These are phyloP conservation scores for Aleiodes sp. DNA, from an alignment of 1,140 invertebrate genomes.

Conservation along the genomic window DNA sequence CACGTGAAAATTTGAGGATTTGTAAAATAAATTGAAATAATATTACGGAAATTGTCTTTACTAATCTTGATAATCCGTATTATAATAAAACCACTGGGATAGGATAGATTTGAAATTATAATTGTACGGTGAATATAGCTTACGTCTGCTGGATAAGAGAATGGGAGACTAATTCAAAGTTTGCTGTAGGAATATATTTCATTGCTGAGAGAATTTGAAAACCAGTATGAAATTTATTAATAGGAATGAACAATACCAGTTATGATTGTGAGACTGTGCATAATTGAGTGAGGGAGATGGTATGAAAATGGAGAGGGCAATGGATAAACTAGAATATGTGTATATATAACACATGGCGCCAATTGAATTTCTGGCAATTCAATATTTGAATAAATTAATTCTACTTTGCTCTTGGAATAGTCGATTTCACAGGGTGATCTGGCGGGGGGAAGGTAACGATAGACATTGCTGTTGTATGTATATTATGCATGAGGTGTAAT, in stretches of 20 bases:
- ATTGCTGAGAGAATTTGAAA: background rate
- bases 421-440: background rate
- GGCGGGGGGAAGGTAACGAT: background rate
- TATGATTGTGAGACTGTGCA: background rate
- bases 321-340: background rate
- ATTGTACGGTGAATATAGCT: conserved; percentile 4
- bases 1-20: background rate
- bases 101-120: conserved; percentile 14
- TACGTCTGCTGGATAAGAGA: too few relatives aligned
- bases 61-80: background rate
- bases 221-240: conserved; percentile 8
- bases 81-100: background rate
- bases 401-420: background rate
- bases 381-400: conserved; percentile 34
- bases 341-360: background rate
- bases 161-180: background rate
- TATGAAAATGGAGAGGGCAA: background rate
- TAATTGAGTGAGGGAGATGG: background rate
- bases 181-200: background rate
- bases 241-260: conserved; percentile 20
- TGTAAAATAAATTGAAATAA: background rate
- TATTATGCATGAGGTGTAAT: background rate
- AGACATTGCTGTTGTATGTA: background rate
- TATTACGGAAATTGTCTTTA: background rate
- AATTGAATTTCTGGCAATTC: conserved; percentile 28